These are phyloP conservation scores for Plodia interpunctella DNA, from an alignment of 1,140 invertebrate genomes.

Conservation along the genomic window DNA sequence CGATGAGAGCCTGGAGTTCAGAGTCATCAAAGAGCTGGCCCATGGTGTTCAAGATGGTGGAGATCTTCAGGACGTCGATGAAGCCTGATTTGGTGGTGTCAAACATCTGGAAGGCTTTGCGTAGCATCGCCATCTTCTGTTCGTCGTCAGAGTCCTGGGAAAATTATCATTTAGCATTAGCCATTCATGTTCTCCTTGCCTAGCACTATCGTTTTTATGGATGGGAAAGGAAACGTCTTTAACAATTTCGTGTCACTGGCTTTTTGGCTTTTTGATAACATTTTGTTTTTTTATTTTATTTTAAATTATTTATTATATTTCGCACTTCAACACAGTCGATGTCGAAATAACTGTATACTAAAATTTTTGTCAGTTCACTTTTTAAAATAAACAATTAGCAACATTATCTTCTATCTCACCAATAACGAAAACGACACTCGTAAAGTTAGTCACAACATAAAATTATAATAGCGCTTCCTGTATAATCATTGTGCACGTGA, in stretches of 20 bases:
- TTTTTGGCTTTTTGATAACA: too few species aligned
- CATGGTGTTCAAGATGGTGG: constrained; percentile 95
- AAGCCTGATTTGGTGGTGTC: constrained; percentile 93
- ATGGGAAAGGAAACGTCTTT: too few species aligned
- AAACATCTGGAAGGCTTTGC: constrained; percentile 96
- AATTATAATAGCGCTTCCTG: too few species aligned
- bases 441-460: too few species aligned
- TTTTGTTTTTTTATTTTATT: neutral
- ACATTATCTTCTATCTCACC: too few species aligned
- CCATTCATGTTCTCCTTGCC: too few species aligned
- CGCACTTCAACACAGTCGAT: too few species aligned
- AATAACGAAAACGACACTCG: too few species aligned
- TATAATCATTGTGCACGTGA: too few species aligned
- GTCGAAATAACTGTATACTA: too few species aligned
- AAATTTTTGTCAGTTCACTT: neutral
- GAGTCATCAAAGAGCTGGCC: constrained; percentile 93
- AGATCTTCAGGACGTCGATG: constrained; percentile 92
- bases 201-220: too few species aligned
- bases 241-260: neutral
- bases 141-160: constrained; percentile 83
- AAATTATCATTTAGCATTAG: constrained; percentile 7
- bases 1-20: constrained; percentile 89
- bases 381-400: neutral
- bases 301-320: too few species aligned
- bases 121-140: constrained; percentile 91